These are phyloP conservation scores for Sciurus vulgaris DNA, from an alignment of 2,797 vertebrate genomes.

Conservation along the genomic window DNA sequence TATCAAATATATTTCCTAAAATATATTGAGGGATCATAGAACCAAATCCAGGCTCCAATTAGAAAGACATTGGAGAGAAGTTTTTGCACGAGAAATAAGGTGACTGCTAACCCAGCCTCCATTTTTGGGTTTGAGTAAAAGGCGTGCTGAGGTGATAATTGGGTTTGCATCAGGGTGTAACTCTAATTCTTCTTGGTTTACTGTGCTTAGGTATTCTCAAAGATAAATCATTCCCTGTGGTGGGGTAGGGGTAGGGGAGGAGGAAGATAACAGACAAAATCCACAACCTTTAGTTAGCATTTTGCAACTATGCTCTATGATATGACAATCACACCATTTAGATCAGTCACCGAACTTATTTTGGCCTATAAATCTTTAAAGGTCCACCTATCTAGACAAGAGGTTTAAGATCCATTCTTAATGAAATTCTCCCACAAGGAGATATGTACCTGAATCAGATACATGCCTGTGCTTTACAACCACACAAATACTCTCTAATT, in stretches of 20 bases:
- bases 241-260: neutral
- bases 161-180: neutral
- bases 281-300: neutral
- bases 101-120: neutral
- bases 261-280: neutral
- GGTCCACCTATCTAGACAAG: neutral
- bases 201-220: neutral
- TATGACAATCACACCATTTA: neutral
- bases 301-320: neutral
- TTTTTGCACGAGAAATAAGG: neutral
- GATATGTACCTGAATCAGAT: neutral
- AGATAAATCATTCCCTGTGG: neutral
- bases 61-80: neutral
- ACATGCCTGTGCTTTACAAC: neutral
- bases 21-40: neutral
- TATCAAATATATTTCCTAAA: constrained; percentile 44
- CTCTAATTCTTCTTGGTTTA: neutral
- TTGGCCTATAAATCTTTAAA: neutral
- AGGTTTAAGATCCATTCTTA: neutral
- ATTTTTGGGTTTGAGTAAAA: neutral
- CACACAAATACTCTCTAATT: neutral
- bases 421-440: neutral
- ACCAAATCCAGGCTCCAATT: neutral
- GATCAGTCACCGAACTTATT: neutral
- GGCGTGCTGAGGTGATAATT: neutral